Evolutionary conservation across 2,113 vertebrate species (phyloP), one percentile per base, ranked within the genome.

Genomic region (Pteronura brasiliensis): DNA sequence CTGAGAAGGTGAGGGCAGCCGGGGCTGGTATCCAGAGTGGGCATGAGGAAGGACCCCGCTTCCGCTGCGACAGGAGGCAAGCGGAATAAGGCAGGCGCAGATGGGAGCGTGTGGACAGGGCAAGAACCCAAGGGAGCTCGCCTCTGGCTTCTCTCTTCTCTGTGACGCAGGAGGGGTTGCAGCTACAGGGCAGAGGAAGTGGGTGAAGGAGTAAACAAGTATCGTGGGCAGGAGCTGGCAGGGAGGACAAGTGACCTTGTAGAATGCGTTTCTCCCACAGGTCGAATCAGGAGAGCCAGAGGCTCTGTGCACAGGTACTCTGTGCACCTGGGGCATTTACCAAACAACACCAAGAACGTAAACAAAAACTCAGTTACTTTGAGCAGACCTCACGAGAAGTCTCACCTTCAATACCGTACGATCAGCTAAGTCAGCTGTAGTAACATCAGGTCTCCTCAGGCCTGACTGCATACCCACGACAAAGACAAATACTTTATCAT

Each of bases 191-290:
- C 47, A 0, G 0, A 31, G 17, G 42, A 27, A 20, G 27, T 27
- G 29, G 25, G 39, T 4, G 17, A 44, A 18, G 15, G 27, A 74
- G 31, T 25, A n/a, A 23, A 25, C 0, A 3, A 72, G 36, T 21
- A 21, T 2, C 4, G 7, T 18, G 34, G 27, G 25, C 5, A 10
- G 52, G 42, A 34, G 74, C 59, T 63, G 21, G 21, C 34, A 72
- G 4, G 10, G 27, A 65, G 3, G 25, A 31, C 61, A 90, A 57
- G 63, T 39, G 14, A 44, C 31, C 67, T 2, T 39, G 36, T 21
- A 1, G 12, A 80, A 29, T 1, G 21, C 1, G 7, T 11, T 27
- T 52, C 65, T 44, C 36, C 49, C 1, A 0, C 14, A 7, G 1
- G 65, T 44, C 80, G 59, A 27, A 27, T 52, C 36, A 1, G 1